phyloP scores from a whole-genome alignment of 1,140 invertebrate species.

The silkworm (Bombyx mori) region DNA sequence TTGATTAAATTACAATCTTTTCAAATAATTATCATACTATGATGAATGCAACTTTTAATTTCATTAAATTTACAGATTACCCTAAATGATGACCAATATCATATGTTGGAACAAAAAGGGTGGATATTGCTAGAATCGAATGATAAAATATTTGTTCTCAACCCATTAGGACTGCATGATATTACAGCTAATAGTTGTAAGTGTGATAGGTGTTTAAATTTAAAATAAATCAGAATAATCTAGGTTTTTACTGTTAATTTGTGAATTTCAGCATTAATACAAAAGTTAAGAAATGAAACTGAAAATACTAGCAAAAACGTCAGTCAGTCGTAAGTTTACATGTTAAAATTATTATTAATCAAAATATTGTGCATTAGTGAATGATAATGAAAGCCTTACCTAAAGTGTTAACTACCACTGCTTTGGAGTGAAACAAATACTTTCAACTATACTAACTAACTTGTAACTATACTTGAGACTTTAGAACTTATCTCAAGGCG shows the following conservation, averaged over 20 bases:
- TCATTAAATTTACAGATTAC: slow-evolving; percentile 39
- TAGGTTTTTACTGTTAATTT: no score
- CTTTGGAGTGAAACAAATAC: no score
- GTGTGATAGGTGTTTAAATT: slow-evolving; percentile 15
- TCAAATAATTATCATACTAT: no score
- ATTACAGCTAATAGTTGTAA: slow-evolving; percentile 47
- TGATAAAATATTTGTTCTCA: slow-evolving; percentile 53
- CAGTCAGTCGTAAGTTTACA: no score
- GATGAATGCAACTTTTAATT: neutral
- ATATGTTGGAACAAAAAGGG: slow-evolving; percentile 46
- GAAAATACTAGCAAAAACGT: slow-evolving; percentile 9
- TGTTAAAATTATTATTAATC: no score
- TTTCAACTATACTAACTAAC: no score
- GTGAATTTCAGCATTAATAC: slow-evolving; percentile 41
- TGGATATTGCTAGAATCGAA: slow-evolving; percentile 53
- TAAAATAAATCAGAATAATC: neutral
- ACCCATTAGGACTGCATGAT: slow-evolving; percentile 51
- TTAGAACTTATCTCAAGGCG: no score
- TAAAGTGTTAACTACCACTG: no score
- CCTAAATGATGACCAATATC: slow-evolving; percentile 52
- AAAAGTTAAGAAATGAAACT: slow-evolving; percentile 33
- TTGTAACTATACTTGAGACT: no score
- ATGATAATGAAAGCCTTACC: no score
- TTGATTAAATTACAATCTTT: no score
- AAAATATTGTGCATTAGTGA: no score